These are phyloP conservation scores for Calephelis virginiensis DNA, from an alignment of 1,140 invertebrate species.

Conservation along the genomic window DNA sequence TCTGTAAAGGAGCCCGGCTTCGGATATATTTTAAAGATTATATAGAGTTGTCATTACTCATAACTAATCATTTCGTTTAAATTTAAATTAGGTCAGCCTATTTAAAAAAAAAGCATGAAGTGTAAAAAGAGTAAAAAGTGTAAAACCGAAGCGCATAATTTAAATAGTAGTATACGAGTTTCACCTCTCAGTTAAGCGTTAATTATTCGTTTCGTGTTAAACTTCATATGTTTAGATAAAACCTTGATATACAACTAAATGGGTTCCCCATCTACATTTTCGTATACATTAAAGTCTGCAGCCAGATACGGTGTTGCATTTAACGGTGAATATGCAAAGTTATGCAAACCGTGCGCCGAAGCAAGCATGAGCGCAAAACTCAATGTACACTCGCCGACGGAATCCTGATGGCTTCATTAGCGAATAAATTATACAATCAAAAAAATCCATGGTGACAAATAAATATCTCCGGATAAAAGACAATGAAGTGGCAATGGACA, in stretches of 20 bases:
- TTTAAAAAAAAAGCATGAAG: too few species aligned
- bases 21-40: too few species aligned
- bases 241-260: slow-evolving; percentile 28
- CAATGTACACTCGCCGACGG: slow-evolving; percentile 39
- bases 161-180: background rate
- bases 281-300: slow-evolving; percentile 29
- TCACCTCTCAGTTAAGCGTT: background rate
- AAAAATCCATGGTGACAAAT: too few species aligned
- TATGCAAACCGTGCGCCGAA: slow-evolving; percentile 59
- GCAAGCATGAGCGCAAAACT: slow-evolving; percentile 55
- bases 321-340: slow-evolving; percentile 67
- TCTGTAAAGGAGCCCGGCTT: too few species aligned
- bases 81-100: too few species aligned
- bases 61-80: too few species aligned
- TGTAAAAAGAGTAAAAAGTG: too few species aligned
- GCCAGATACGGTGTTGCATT: slow-evolving; percentile 41
- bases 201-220: slow-evolving; percentile 16
- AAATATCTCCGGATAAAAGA: too few species aligned
- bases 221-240: slow-evolving; percentile 16
- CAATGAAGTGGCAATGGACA: too few species aligned
- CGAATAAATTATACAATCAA: slow-evolving; percentile 33
- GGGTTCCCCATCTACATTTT: slow-evolving; percentile 29
- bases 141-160: too few species aligned
- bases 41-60: too few species aligned
- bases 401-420: slow-evolving; percentile 59